Evolutionary conservation across 2,888 invertebrate genomes (phyloP).

Genomic region (Andrena camellia): DNA sequence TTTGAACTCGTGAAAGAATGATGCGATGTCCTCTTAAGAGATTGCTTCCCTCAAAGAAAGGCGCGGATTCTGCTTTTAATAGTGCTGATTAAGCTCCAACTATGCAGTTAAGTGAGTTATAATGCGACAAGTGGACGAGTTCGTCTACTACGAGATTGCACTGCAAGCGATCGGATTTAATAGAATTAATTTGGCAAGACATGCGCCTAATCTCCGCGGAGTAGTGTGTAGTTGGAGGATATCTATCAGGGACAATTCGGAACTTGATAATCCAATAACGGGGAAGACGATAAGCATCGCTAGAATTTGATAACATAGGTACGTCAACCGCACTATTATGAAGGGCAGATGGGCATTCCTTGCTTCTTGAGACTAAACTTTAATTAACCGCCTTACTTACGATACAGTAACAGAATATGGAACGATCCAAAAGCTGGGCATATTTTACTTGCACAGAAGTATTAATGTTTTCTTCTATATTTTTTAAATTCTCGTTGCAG

Average conservation of each 20-base stretch:
- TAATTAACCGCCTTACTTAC: not conserved
- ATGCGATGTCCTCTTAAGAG: not conserved
- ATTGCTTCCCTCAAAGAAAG: not conserved
- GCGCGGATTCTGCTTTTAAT: not conserved
- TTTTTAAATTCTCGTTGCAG: too few relatives aligned
- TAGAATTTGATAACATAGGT: not conserved
- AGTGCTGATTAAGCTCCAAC: not conserved
- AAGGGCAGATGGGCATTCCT: not conserved
- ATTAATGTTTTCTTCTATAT: too few relatives aligned
- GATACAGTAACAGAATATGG: not conserved
- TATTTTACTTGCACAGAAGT: too few relatives aligned
- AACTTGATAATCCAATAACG: constrained; percentile 15
- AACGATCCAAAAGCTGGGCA: not conserved
- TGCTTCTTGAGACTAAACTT: not conserved
- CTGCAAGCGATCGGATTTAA: constrained; percentile 15
- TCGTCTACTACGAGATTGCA: not conserved
- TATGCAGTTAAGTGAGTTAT: not conserved
- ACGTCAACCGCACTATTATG: not conserved
- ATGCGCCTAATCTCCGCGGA: constrained; percentile 4
- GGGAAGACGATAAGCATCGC: not conserved
- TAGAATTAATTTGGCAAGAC: constrained; percentile 28
- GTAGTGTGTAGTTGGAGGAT: constrained; percentile 9
- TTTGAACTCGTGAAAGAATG: not conserved
- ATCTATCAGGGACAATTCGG: constrained; percentile 3
- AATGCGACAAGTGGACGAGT: constrained; percentile 2